phyloP scores from a whole-genome alignment of 1,140 invertebrate genomes.

The Drosophila kanapiae region DNA sequence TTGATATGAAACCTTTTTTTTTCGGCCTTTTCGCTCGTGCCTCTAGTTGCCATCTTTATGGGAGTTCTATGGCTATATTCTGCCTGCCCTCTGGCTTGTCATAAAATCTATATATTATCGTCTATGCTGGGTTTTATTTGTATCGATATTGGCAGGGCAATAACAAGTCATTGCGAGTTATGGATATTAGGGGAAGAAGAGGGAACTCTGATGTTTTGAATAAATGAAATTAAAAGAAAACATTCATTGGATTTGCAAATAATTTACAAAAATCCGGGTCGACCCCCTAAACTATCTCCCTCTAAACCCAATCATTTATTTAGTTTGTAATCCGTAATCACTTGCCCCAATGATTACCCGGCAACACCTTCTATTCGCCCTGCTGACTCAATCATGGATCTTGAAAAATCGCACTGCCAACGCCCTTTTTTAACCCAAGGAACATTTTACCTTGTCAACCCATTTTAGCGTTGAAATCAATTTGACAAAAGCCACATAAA shows the following conservation, averaged over 20 bases:
- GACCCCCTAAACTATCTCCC: not conserved
- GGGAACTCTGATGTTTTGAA: no score
- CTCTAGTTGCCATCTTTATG: constrained; percentile 35
- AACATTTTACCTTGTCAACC: constrained; percentile 74
- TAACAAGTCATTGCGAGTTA: constrained; percentile 33
- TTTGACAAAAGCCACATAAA: constrained; percentile 83
- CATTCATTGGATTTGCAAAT: no score
- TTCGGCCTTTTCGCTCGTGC: constrained; percentile 6
- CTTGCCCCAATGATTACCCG: constrained; percentile 44
- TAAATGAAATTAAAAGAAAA: not conserved
- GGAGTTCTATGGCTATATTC: constrained; percentile 15
- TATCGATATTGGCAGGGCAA: constrained; percentile 61
- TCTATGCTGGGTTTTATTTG: constrained; percentile 49
- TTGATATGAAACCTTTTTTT: constrained; percentile 77
- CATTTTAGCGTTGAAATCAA: constrained; percentile 81
- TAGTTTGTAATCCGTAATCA: constrained; percentile 11
- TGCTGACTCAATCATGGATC: constrained; percentile 70
- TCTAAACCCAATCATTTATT: constrained; percentile 5
- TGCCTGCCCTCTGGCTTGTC: constrained; percentile 44
- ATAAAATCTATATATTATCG: constrained; percentile 63
- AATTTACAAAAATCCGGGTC: no score
- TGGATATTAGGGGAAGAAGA: not conserved
- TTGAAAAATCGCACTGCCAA: constrained; percentile 51
- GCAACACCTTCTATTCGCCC: constrained; percentile 15
- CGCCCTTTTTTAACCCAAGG: constrained; percentile 30